Evolutionary conservation across 2,888 invertebrate species (phyloP).

Genomic region (Eremobia ochroleuca): DNA sequence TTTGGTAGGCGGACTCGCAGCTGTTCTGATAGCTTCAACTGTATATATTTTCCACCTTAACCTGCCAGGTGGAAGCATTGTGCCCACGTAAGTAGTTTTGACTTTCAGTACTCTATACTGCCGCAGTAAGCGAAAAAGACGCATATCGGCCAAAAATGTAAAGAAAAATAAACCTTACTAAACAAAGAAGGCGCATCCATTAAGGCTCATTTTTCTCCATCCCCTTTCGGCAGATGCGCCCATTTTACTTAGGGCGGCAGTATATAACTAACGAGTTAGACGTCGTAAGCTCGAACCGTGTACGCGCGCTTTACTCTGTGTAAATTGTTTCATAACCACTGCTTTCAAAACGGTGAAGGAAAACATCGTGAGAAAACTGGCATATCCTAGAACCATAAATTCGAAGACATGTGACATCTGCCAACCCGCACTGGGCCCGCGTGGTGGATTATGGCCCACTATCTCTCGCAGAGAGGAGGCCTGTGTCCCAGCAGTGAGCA

Average conservation of each 20-base stretch:
- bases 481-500: too few relatives aligned
- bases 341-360: not conserved
- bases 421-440: not conserved
- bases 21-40: slow-evolving; percentile 52
- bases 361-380: not conserved
- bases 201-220: too few relatives aligned
- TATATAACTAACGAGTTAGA: not conserved
- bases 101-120: not conserved
- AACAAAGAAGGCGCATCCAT: too few relatives aligned
- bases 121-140: too few relatives aligned
- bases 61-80: slow-evolving; percentile 49
- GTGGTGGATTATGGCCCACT: not conserved
- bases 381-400: not conserved
- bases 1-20: slow-evolving; percentile 56
- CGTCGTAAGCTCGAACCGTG: not conserved
- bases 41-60: slow-evolving; percentile 61
- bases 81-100: slow-evolving; percentile 47
- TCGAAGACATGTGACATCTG: not conserved
- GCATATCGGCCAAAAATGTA: too few relatives aligned
- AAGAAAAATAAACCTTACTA: too few relatives aligned
- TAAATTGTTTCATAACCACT: not conserved
- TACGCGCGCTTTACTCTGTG: not conserved
- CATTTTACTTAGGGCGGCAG: too few relatives aligned
- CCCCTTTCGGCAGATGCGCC: too few relatives aligned
- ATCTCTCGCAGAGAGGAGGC: not conserved